Percentiles rank a stretch among this genome's conserved stretches.
Evolutionary conservation across 2,888 invertebrate species (phyloP).

Genomic region (Caenorhabditis sp.): DNA sequence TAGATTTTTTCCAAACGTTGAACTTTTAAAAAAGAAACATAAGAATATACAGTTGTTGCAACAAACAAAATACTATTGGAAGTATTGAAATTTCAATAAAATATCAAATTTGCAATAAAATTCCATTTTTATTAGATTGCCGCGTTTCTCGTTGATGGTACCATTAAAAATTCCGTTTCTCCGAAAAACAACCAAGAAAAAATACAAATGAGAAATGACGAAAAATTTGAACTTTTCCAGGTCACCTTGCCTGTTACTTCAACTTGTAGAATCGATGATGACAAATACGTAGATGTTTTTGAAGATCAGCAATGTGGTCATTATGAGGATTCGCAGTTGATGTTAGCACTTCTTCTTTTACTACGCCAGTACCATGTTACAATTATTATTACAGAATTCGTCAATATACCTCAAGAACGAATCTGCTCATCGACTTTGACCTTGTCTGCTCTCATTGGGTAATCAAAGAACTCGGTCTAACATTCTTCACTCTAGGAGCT

Average conservation of each 20-base stretch:
- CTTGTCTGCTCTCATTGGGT: conserved; percentile 31
- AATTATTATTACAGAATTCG: not conserved
- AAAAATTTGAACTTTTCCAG: not conserved
- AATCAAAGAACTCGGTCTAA: conserved; percentile 32
- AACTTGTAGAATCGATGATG: conserved; percentile 16
- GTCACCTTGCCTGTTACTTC: conserved; percentile 9
- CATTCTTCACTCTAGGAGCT: conserved; percentile 35
- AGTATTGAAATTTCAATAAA: too few species aligned
- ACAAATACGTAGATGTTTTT: not conserved
- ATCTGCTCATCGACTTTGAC: conserved; percentile 27
- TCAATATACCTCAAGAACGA: conserved; percentile 11
- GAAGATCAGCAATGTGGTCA: conserved; percentile 4
- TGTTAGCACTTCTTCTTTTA: conserved; percentile 3
- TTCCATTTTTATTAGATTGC: too few species aligned
- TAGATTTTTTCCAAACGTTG: too few species aligned
- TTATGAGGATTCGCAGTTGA: not conserved
- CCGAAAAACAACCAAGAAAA: too few species aligned
- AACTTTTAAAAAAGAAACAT: too few species aligned
- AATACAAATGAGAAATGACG: too few species aligned
- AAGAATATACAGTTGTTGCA: too few species aligned
- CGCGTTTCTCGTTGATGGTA: too few species aligned
- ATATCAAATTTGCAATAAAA: too few species aligned
- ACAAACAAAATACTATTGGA: too few species aligned
- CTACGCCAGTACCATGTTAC: not conserved
- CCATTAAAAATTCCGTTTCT: too few species aligned